Evolutionary conservation across 2,888 invertebrate species (phyloP).

Genomic region (Tanaodytes sp.): DNA sequence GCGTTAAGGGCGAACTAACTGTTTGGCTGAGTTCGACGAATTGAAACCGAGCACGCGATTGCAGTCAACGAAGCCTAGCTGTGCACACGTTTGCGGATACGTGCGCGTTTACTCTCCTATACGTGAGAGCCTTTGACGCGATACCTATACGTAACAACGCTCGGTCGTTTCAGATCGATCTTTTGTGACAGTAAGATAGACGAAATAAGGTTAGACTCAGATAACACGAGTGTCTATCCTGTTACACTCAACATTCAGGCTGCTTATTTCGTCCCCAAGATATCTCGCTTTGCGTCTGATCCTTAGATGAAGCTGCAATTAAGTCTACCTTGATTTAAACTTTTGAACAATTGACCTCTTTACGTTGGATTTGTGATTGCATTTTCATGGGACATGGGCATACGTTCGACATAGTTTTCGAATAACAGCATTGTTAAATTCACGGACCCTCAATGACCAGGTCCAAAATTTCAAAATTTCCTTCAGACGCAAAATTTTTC

Average conservation of each 20-base stretch:
- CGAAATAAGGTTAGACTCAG: constrained; percentile 32
- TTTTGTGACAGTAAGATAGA: constrained; percentile 40
- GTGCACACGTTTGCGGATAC: constrained; percentile 13
- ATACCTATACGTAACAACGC: constrained; percentile 8
- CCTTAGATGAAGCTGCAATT: constrained; percentile 20
- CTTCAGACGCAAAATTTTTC: too few species aligned
- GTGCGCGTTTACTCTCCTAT: too few species aligned
- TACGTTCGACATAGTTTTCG: too few species aligned
- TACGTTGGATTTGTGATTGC: too few species aligned
- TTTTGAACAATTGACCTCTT: too few species aligned
- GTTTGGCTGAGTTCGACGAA: constrained; percentile 42
- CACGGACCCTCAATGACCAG: too few species aligned
- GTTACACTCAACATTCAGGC: constrained; percentile 5
- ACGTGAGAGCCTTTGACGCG: constrained; percentile 32
- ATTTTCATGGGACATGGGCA: too few species aligned
- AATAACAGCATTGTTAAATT: too few species aligned
- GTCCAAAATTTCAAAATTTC: too few species aligned
- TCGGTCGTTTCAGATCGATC: constrained; percentile 31
- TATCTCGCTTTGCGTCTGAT: constrained; percentile 10
- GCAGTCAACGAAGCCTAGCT: constrained; percentile 9
- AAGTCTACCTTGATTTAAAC: constrained; percentile 8
- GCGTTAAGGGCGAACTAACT: constrained; percentile 48
- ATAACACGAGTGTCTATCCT: constrained; percentile 34
- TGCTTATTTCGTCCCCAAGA: constrained; percentile 24
- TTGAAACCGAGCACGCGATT: constrained; percentile 40